Base-by-base conservation (phyloP, 1,140 invertebrate species). In the Formica exsecta region DNA sequence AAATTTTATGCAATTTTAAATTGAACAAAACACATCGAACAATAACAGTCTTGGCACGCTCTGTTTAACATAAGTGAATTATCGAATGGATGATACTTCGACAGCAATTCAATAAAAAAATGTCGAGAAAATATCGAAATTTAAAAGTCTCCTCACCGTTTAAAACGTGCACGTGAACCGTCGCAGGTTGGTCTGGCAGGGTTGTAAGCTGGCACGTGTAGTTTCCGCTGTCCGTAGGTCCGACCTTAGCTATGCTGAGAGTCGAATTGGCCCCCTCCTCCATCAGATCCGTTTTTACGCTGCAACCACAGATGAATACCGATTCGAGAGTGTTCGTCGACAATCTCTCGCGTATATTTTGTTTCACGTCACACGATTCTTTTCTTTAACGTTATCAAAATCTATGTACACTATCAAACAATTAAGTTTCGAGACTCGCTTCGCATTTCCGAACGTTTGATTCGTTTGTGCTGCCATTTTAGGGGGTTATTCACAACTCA, bases 271-370 rank as follows among this genome's bases (percentile, higher is more conserved):
- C 97, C 29, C 97, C 97, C 77, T 97, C 96, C 62, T 97, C 96
- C 93, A 97, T 97, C 93, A 97, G 96, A 93, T 97, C 97, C 75
- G 97, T 97, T 94, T 97, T 97, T 74, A 97, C 97, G 92, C 97
- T 97, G 94, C 87, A 93, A 92, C 86, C 87, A 59, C 2, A 32
- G 22, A 48, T 48, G 16, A 87, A 89, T 74, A 64, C 75, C 25
- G 70, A 89, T 86, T 11, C 54, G 54, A 3, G 44, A 80, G 38
- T 16, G 44, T 44, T 61, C 6, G 48, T 11, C 6, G 36, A 29
- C 22, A 57, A 73, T 73, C n/a, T 51, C 38, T 48, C 38, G 2
- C n/a, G 3, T 32, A 9, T 48, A 36, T 19, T 32, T 32, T 19
- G 16, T 4, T 51, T 19, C 5, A 19, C 16, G 16, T 51, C 41